phyloP scores from a whole-genome alignment of 2,113 vertebrate genomes.

The Cairina moschata region DNA sequence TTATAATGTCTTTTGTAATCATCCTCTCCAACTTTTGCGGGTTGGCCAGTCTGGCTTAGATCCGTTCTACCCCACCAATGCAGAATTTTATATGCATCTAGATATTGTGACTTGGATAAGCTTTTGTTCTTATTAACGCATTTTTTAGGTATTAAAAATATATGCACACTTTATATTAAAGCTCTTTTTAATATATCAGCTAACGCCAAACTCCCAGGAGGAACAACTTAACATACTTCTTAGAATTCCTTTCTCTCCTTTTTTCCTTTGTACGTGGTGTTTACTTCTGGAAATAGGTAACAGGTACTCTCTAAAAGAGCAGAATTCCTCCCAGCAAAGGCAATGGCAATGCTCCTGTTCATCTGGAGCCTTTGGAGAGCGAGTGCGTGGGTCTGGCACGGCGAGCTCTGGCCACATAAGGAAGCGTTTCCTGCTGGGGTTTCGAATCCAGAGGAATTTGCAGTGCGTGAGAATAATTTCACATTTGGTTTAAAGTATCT shows the following conservation, averaged over 20 bases:
- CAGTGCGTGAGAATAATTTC: background rate
- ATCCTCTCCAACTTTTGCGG: background rate
- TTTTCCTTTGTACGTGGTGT: background rate
- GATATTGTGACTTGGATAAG: slow-evolving; percentile 12
- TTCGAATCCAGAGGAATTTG: slow-evolving; percentile 4
- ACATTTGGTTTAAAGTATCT: background rate
- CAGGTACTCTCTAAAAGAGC: background rate
- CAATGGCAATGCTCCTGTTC: background rate
- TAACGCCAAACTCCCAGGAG: background rate
- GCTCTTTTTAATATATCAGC: background rate
- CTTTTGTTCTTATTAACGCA: slow-evolving; percentile 25
- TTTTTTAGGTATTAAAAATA: slow-evolving; percentile 27
- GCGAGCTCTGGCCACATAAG: background rate
- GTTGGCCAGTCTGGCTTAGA: background rate
- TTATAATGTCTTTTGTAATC: background rate
- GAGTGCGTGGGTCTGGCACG: rapidly evolving
- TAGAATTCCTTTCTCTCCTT: background rate
- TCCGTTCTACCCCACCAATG: background rate
- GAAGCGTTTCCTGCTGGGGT: background rate
- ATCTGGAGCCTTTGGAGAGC: background rate
- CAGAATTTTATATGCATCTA: background rate
- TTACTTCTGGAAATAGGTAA: background rate
- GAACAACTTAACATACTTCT: background rate
- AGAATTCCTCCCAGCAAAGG: background rate
- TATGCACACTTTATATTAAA: background rate